Conservation (phyloP, 2,113 vertebrate species). For the Notiomystis cincta region DNA sequence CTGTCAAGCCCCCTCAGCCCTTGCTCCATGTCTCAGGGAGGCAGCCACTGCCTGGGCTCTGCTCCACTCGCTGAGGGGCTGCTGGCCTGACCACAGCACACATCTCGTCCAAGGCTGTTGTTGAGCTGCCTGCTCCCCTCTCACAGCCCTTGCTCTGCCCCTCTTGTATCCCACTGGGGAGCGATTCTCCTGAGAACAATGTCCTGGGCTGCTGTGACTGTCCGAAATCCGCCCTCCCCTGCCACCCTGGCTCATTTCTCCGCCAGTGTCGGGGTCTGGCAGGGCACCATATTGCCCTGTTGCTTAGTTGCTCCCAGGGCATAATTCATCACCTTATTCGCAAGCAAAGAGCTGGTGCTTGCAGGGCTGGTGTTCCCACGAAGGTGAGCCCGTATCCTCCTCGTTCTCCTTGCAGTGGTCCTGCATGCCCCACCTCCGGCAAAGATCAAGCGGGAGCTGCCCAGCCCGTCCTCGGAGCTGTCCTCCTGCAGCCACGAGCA, state of each 20-base stretch:
- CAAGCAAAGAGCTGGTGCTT: neutral
- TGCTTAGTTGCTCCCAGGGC: neutral
- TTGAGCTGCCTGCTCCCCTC: neutral
- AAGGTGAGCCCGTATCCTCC: neutral
- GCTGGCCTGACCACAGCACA: accelerated
- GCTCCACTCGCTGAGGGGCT: accelerated
- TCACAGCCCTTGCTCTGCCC: neutral
- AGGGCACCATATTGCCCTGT: accelerated
- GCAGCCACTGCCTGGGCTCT: accelerated
- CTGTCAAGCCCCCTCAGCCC: neutral
- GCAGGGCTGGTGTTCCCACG: accelerated
- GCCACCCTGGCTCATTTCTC: accelerated
- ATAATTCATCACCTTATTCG: neutral
- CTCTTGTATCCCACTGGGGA: accelerated
- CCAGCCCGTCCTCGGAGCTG: constrained; percentile 85
- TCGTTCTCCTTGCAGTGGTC: constrained; percentile 79
- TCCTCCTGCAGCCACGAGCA: constrained; percentile 88
- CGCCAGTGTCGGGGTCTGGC: accelerated
- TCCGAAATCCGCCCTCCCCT: neutral
- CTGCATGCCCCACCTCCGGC: constrained; percentile 90
- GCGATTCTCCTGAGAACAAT: accelerated
- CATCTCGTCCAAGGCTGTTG: neutral
- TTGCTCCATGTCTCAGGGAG: accelerated
- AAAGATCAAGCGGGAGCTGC: constrained; percentile 94
- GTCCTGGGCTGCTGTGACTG: neutral